Percentiles rank a stretch among this genome's conserved stretches.
These are phyloP conservation scores for Onychomys arenicola DNA, from an alignment of 2,797 vertebrate genomes.

Conservation along the genomic window DNA sequence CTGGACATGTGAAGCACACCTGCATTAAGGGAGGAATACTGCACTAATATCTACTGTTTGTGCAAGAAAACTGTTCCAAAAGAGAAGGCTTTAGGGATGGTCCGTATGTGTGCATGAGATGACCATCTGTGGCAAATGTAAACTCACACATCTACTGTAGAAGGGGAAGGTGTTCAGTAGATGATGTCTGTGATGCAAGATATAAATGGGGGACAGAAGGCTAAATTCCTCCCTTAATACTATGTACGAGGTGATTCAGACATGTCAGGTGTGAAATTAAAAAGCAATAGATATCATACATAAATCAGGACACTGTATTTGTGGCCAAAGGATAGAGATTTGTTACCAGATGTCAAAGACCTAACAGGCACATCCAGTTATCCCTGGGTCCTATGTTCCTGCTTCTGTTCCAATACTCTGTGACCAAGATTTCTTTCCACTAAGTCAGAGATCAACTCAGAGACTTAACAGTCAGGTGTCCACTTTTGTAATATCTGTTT, in stretches of 20 bases:
- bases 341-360: background rate
- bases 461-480: background rate
- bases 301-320: background rate
- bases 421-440: background rate
- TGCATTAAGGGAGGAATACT: too few species aligned
- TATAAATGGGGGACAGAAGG: background rate
- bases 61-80: background rate
- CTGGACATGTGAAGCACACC: background rate
- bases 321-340: background rate
- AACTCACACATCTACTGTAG: background rate
- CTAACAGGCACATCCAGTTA: too few species aligned
- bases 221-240: background rate
- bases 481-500: background rate
- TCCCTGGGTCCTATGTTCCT: background rate
- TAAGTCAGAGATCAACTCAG: background rate
- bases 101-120: fast-evolving
- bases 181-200: background rate
- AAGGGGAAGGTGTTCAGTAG: background rate
- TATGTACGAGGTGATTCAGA: background rate
- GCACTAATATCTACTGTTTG: background rate
- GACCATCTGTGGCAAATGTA: too few species aligned
- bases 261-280: background rate
- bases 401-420: background rate
- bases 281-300: background rate
- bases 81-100: background rate